Base-by-base conservation (phyloP, 2,888 invertebrate species). In the Cylloceria caligata region DNA sequence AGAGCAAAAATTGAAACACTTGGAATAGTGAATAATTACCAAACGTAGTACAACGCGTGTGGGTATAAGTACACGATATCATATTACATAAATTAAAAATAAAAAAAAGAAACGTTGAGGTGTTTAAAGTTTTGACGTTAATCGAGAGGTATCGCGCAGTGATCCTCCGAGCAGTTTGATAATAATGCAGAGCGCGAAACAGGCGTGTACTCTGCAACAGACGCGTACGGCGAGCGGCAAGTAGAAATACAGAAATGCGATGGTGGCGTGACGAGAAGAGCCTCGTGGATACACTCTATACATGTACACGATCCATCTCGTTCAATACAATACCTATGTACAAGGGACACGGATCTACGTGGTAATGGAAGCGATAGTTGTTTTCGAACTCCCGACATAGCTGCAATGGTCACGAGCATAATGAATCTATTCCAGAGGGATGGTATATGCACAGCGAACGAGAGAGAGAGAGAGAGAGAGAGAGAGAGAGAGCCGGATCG, bases 371-470 rank as follows among this genome's bases (percentile, higher is more conserved):
- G 84, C 87, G 83, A 88, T 88, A 86, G 87, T 88, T 89, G 88
- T 89, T 89, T 88, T 88, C 89, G 86, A 88, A 86, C 86, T 84
- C 84, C 84, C 82, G 83, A 87, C 88, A 86, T 86, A 79, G 87
- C 87, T 84, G 83, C 85, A 65, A 84, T 84, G 87, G 87, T 88
- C 87, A 87, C 85, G 83, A 85, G 84, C 86, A 86, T 90, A 90
- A 90, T 90, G 89, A 89, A 88, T 89, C 90, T 87, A 88, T 89
- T 89, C 85, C 87, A 85, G 67, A 80, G 84, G 87, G 87, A 86
- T 84, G 77, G 77, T 74, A 71, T 49, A 65, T 57, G 52, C 60
- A 77, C 71, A 64, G 36, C 39, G 68, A 68, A 60, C 34, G 57
- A 30, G 77, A 64, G 49, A 52, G 71, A 16, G 19, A 36, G 55